Evolutionary conservation across 1,140 invertebrate species (phyloP).

Genomic region (Heliconius nattereri): DNA sequence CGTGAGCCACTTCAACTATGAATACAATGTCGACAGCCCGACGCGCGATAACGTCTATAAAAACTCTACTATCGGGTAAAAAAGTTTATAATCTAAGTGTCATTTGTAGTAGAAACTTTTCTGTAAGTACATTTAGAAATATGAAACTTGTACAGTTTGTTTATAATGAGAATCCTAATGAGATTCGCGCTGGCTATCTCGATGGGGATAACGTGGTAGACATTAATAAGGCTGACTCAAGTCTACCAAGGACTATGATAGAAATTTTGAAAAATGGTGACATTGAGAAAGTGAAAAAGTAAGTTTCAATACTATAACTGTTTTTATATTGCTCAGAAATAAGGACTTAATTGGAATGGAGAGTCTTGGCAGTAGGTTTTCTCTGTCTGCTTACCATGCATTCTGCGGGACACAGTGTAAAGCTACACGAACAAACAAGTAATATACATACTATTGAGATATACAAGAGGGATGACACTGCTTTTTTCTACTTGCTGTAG

Average conservation of each 20-base stretch:
- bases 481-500: too few species aligned
- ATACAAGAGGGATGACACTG: too few species aligned
- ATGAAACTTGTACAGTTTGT: slow-evolving; percentile 77
- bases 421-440: too few species aligned
- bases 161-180: slow-evolving; percentile 54
- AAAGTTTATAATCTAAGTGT: slow-evolving; percentile 27
- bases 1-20: slow-evolving; percentile 25
- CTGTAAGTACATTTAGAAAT: slow-evolving; percentile 57
- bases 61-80: slow-evolving; percentile 29
- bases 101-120: slow-evolving; percentile 53
- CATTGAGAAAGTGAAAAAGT: slow-evolving; percentile 65
- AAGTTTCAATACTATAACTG: slow-evolving; percentile 31
- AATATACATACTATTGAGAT: too few species aligned
- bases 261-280: slow-evolving; percentile 61
- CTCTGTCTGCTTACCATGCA: too few species aligned
- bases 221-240: slow-evolving; percentile 61
- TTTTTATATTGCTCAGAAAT: too few species aligned
- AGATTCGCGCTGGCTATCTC: slow-evolving; percentile 63
- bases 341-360: too few species aligned
- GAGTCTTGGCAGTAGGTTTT: too few species aligned
- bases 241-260: slow-evolving; percentile 59
- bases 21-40: slow-evolving; percentile 30
- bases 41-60: slow-evolving; percentile 38
- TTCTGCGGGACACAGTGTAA: too few species aligned
- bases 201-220: slow-evolving; percentile 68